phyloP scores from a whole-genome alignment of 2,113 vertebrate genomes.

The Pycnonotus jocosus region DNA sequence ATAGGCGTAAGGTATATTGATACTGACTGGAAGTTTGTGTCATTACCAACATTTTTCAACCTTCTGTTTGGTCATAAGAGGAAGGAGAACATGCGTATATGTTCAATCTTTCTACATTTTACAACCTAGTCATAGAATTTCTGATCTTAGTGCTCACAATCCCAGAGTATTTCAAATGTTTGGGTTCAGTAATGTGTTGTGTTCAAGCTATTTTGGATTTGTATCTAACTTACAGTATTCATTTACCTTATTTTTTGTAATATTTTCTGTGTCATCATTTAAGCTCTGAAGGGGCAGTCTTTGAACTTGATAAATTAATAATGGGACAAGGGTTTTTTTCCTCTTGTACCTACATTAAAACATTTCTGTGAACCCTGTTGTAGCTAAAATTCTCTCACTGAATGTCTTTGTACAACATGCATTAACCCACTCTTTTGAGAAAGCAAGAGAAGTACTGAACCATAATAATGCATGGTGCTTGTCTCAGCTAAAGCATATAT shows the following conservation, averaged over 20 bases:
- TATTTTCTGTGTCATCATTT: background rate
- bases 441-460: background rate
- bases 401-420: background rate
- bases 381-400: background rate
- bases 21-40: background rate
- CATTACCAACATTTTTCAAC: background rate
- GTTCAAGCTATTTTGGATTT: background rate
- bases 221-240: background rate
- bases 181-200: background rate
- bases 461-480: background rate
- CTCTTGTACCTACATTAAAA: background rate
- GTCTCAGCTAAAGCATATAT: background rate
- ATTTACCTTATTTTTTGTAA: background rate
- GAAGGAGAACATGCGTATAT: background rate
- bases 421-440: background rate
- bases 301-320: background rate
- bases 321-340: background rate
- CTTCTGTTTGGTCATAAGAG: background rate
- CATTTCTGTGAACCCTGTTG: background rate
- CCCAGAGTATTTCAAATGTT: background rate
- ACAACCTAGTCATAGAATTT: background rate
- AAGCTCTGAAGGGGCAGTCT: background rate
- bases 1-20: background rate
- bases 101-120: background rate
- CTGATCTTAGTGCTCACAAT: background rate